Evolutionary conservation across 2,888 invertebrate genomes (phyloP), one percentile per base, ranked within the genome.

Genomic region (Lagria hirta): DNA sequence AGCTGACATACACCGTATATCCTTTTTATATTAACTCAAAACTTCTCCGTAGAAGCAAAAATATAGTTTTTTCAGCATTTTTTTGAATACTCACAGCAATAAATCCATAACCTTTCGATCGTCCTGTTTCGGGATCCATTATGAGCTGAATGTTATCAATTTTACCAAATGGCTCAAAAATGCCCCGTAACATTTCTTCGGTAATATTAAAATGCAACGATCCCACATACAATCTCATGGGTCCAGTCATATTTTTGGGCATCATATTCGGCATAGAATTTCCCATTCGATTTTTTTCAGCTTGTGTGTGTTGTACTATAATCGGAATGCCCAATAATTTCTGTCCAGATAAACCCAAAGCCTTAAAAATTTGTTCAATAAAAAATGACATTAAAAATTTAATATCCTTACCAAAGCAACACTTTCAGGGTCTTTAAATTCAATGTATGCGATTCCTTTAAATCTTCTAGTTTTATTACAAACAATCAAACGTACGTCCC

Each of bases 401-500:
- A n/a, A n/a, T 20, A n/a, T 30, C 10, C 82, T 80, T 73, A 90
- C 90, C 76, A 97, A 75, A 44, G 96, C 88, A 4, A 99, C 98
- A 50, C 96, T 94, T 74, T 97, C 97, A 1, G 95, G 90, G 75
- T 98, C 97, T 72, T 89, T 88, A 69, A 99, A 99, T 74, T 99
- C 99, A 46, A 99, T 94, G 68, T 99, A 99, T n/a, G 98, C 93
- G 61, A 99, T 98, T 27, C 99, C 99, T 74, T 99, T 99, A 65
- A 98, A 98, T 55, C 98, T 78, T 65, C 98, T 83, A 0, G 99
- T 99, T 73, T 98, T 97, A 73, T 97, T 98, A 73, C 99, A 99
- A 41, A 96, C 96, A 43, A 99, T 99, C 58, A 99, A 84, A 62
- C 98, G 81, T 11, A 99, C 99, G 76, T 99, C 99, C 58, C 95